Evolutionary conservation across 37 sponge, comb jelly and placozoan species (phyloP), one percentile per base, ranked within the genome.

Genomic region (Halichondria panicea): DNA sequence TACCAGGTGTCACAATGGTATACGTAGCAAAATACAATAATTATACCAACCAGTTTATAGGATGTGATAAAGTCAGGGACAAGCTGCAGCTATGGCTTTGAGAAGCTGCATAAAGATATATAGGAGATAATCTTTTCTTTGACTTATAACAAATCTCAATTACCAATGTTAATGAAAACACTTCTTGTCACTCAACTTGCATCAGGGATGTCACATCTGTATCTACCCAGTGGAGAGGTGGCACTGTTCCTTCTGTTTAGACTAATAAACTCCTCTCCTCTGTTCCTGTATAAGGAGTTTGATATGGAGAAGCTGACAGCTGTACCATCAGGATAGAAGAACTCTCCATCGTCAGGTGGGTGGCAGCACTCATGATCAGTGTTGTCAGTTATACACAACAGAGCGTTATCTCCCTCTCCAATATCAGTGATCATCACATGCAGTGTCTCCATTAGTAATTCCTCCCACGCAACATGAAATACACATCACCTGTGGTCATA

Each of bases 351-450:
- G 6, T 30, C 28, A 58, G 13, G 19, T 6, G 36, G 13, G 36
- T 34, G 6, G 36, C 63, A 63, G 63, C 63, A 63, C 4, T 2
- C n/a, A n/a, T n/a, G n/a, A n/a, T n/a, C 12, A 36, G 33, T 19
- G 3, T 63, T 7, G 36, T 30, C 25, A 34, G 67, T 66, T 22
- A 66, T 22, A 27, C 67, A 66, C 24, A 40, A 7, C 67, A 66
- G 67, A 34, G 67, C 67, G 22, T 40, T 41, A 11, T 66, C 4
- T 2, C 43, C 67, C 22, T 38, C 43, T 40, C 67, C 67, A 27
- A 66, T 66, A 12, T 28, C 67, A 66, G 67, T 66, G 43, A 66
- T n/a, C 43, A n/a, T 21, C 67, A 66, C 67, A n/a, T n/a, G n/a
- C n/a, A n/a, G n/a, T 43, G 43, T 43, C 43, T 42, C 43, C 43